phyloP scores from a whole-genome alignment of 2,888 invertebrate species.

The Meteorus colon region DNA sequence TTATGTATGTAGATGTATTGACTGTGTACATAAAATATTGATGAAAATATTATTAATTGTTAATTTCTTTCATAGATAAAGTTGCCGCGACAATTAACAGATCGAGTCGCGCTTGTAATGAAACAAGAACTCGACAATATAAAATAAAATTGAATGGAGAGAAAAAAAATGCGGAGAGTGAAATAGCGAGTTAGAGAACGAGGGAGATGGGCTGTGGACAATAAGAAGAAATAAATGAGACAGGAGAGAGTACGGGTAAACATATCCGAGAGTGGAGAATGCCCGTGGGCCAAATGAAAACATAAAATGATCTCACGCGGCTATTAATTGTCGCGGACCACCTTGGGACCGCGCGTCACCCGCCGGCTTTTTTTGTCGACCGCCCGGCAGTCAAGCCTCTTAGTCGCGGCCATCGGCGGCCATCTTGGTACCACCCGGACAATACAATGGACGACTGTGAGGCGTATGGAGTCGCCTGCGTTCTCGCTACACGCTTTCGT shows the following conservation, averaged over 20 bases:
- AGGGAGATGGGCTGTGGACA: not conserved
- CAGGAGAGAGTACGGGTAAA: not conserved
- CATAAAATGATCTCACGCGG: constrained; percentile 66
- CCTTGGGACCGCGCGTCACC: constrained; percentile 46
- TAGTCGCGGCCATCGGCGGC: constrained; percentile 53
- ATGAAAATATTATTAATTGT: not conserved
- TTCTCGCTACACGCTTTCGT: constrained; percentile 34
- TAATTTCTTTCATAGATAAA: not conserved
- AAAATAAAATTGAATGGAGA: not conserved
- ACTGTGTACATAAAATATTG: not conserved
- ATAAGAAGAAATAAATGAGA: not conserved
- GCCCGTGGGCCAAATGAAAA: constrained; percentile 59
- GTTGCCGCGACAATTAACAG: constrained; percentile 10
- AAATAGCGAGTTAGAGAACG: not conserved
- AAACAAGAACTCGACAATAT: constrained; percentile 16
- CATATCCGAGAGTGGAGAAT: constrained; percentile 11
- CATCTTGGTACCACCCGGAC: constrained; percentile 63
- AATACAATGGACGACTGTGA: constrained; percentile 58
- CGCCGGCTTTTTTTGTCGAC: constrained; percentile 51
- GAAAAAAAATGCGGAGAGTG: not conserved
- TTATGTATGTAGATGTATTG: no score
- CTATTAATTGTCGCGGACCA: constrained; percentile 63
- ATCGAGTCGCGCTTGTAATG: constrained; percentile 13
- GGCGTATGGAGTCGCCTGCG: constrained; percentile 38
- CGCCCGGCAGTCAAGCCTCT: constrained; percentile 39